Evolutionary conservation across 64 coral and sea anemone species (phyloP).

Genomic region (Anthopleura sola): DNA sequence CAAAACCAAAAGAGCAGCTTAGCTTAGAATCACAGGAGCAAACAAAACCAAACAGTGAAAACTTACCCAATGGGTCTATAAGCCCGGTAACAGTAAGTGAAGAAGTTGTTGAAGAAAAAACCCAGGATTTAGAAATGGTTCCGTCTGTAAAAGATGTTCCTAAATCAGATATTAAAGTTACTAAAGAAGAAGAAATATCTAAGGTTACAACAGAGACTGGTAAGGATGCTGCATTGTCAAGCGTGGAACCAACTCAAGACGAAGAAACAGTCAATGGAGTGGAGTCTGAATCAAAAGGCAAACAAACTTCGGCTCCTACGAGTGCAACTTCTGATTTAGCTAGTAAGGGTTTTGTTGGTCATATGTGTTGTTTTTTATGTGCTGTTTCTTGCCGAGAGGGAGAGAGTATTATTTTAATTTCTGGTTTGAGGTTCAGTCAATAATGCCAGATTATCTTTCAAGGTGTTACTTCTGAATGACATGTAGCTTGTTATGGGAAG

Average conservation of each 20-base stretch:
- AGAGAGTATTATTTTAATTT: no score
- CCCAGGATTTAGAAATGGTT: constrained; percentile 1
- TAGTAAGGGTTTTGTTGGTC: neutral
- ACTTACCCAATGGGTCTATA: constrained; percentile 10
- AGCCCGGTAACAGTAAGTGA: neutral
- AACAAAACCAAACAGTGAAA: neutral
- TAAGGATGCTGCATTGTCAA: neutral
- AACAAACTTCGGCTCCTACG: neutral
- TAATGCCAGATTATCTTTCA: no score
- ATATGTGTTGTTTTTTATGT: neutral
- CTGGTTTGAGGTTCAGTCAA: no score
- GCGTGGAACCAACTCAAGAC: neutral
- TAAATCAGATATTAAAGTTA: neutral
- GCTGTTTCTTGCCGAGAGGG: no score
- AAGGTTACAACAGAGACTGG: neutral
- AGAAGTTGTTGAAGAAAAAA: constrained; percentile 1
- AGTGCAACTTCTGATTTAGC: neutral
- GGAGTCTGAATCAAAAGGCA: constrained; percentile 12
- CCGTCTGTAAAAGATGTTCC: neutral
- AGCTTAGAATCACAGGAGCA: neutral
- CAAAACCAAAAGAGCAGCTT: neutral
- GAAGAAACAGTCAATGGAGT: neutral
- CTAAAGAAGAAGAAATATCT: neutral
- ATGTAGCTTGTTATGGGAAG: no score
- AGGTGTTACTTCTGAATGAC: no score